Evolutionary conservation across 2,113 vertebrate species (phyloP).

Genomic region (Lycocorax pyrrhopterus): DNA sequence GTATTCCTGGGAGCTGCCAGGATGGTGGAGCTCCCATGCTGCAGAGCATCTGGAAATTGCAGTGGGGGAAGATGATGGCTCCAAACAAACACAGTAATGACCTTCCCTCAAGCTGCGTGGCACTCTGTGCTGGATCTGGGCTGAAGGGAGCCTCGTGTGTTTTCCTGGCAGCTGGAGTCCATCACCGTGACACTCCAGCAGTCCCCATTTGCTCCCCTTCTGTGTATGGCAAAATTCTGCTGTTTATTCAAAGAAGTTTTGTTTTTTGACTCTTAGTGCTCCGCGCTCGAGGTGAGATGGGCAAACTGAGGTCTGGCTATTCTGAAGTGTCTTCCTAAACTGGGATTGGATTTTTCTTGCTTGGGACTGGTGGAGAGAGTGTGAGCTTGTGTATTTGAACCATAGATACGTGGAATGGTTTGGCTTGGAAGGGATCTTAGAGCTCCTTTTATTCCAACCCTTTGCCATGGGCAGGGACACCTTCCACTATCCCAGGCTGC

Average conservation of each 20-base stretch:
- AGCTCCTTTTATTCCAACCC: not conserved
- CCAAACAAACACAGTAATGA: not conserved
- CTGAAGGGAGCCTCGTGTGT: not conserved
- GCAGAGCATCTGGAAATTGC: not conserved
- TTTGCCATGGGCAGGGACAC: not conserved
- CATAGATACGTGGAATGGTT: not conserved
- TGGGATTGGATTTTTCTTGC: not conserved
- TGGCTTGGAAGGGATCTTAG: not conserved
- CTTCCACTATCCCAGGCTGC: fast-evolving
- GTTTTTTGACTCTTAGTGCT: not conserved
- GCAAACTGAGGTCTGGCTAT: not conserved
- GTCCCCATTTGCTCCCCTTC: not conserved
- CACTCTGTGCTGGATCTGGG: not conserved
- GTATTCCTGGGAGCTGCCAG: not conserved
- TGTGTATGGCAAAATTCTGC: not conserved
- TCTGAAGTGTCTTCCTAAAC: not conserved
- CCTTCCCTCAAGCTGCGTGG: not conserved
- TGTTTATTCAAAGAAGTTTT: not conserved
- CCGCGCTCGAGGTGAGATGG: not conserved
- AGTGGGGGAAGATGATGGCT: not conserved
- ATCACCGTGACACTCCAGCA: not conserved
- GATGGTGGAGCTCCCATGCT: not conserved
- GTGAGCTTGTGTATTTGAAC: not conserved
- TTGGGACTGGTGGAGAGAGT: not conserved
- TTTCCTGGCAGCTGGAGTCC: not conserved